Conservation (phyloP, 2,888 invertebrate species). For the Mythimna pallens region DNA sequence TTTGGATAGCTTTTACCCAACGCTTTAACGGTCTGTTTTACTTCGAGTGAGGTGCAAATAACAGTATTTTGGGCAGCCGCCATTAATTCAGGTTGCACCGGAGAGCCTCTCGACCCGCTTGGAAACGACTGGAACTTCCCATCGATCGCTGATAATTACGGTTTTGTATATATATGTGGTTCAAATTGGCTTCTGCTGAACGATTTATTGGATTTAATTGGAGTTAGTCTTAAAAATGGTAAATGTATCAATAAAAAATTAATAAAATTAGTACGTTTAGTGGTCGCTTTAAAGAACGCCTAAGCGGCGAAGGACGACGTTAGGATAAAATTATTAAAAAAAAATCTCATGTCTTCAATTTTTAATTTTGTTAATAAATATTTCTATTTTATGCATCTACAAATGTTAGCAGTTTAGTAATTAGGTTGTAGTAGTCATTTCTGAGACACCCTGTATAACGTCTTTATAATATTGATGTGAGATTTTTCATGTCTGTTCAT, state of each 20-base stretch:
- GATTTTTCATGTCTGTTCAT: too few species aligned
- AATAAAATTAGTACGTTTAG: too few species aligned
- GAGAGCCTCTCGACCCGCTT: slow-evolving; percentile 44
- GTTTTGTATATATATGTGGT: slow-evolving; percentile 12
- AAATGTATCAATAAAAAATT: not conserved
- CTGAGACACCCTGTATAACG: too few species aligned
- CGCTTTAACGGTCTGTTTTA: not conserved
- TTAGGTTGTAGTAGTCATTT: too few species aligned
- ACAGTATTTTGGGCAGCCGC: slow-evolving; percentile 37
- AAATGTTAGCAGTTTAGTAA: too few species aligned
- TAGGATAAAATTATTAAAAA: too few species aligned
- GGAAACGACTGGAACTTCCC: slow-evolving; percentile 44
- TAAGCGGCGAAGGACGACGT: too few species aligned
- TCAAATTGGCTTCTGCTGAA: slow-evolving; percentile 24
- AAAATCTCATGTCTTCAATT: too few species aligned
- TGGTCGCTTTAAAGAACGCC: too few species aligned
- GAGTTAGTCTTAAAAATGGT: not conserved
- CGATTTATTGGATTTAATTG: slow-evolving; percentile 7
- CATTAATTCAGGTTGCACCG: slow-evolving; percentile 55
- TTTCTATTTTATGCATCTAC: too few species aligned
- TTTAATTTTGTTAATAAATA: too few species aligned
- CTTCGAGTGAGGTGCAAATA: slow-evolving; percentile 40
- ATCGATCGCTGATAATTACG: slow-evolving; percentile 24
- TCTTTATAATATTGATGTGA: too few species aligned
- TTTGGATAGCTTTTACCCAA: not conserved